A percentile compares a stretch with the other conserved stretches of the same genome.
These are phyloP conservation scores for Lycorma delicatula DNA, from an alignment of 1,140 invertebrate species.

Conservation along the genomic window DNA sequence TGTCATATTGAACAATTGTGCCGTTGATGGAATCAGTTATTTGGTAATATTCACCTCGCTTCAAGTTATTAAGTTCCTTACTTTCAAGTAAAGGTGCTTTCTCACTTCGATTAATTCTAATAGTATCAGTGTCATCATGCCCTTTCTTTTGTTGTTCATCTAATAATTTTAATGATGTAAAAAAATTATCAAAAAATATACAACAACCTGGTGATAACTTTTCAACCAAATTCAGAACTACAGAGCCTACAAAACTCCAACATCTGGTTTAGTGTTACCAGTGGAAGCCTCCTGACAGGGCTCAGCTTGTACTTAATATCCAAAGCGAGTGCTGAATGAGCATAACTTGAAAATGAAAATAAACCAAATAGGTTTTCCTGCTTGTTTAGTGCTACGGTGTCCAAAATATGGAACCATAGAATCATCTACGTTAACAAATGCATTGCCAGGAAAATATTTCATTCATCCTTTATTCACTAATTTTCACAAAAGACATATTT, in stretches of 20 bases:
- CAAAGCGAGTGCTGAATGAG: not conserved
- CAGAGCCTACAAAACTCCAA: not conserved
- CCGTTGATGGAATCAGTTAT: not conserved
- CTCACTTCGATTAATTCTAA: not conserved
- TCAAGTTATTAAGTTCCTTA: not conserved
- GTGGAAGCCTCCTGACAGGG: not conserved
- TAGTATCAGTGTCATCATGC: not conserved
- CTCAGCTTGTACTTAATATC: not conserved
- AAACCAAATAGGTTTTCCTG: not conserved
- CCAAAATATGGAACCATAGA: not conserved
- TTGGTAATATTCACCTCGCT: not conserved
- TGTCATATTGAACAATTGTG: not conserved
- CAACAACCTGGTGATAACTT: not conserved
- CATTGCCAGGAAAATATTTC: no score
- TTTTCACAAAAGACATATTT: no score
- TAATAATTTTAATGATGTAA: not conserved
- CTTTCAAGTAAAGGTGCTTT: not conserved
- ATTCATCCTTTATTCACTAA: no score
- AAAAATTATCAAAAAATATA: not conserved
- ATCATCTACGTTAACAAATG: no score
- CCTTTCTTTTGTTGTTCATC: not conserved
- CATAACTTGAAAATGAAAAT: not conserved
- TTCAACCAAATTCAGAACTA: not conserved
- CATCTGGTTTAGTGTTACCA: not conserved
- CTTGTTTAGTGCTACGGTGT: not conserved